These are phyloP conservation scores for Nasonia vitripennis DNA, from an alignment of 1,140 invertebrate genomes.

Conservation along the genomic window DNA sequence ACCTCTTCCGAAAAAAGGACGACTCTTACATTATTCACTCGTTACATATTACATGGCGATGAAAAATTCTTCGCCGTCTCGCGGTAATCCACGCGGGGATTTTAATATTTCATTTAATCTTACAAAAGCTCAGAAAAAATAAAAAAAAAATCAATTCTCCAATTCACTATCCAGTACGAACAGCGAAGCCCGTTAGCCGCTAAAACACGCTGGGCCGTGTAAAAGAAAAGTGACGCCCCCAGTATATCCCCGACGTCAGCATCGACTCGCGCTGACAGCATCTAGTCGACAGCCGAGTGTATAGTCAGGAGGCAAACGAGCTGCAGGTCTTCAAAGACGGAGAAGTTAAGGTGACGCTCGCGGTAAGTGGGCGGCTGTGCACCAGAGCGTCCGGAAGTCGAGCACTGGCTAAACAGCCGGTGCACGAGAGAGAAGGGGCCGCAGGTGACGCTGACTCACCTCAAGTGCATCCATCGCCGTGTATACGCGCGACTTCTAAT, in stretches of 20 bases:
- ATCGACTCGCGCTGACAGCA: neutral
- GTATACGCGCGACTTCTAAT: neutral
- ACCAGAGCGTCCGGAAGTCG: conserved; percentile 56
- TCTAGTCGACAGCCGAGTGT: neutral
- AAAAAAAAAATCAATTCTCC: no score
- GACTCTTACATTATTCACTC: no score
- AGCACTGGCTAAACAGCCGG: conserved; percentile 66
- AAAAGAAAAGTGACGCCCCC: neutral
- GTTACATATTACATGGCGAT: no score
- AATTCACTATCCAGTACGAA: no score
- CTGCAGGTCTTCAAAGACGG: neutral
- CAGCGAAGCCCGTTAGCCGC: no score
- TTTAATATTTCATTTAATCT: no score
- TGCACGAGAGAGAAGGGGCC: conserved; percentile 54
- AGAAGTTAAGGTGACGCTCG: conserved; percentile 56
- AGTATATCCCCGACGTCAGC: neutral
- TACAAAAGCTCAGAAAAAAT: no score
- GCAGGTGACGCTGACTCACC: conserved; percentile 67
- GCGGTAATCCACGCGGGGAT: no score
- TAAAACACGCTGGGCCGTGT: neutral
- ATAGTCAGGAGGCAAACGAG: neutral
- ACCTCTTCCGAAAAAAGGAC: no score
- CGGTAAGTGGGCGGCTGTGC: conserved; percentile 57
- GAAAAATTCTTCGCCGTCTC: no score
- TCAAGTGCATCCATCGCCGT: conserved; percentile 61